Evolutionary conservation across 2,797 vertebrate genomes (phyloP).

Genomic region (Rhinophrynus dorsalis): DNA sequence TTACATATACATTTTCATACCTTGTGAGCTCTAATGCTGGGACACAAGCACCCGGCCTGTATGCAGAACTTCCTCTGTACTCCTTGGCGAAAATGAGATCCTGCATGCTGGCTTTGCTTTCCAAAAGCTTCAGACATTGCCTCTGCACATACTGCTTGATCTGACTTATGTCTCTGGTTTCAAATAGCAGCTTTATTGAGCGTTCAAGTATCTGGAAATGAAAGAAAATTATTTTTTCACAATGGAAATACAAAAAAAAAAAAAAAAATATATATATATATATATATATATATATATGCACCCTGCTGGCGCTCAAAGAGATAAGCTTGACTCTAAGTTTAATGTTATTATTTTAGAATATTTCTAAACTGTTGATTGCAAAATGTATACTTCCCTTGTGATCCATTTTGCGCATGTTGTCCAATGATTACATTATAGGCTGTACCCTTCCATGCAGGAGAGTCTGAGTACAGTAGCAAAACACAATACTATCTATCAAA

Average conservation of each 20-base stretch:
- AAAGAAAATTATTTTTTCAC: slow-evolving; percentile 9
- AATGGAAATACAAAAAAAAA: neutral
- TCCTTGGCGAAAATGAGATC: slow-evolving; percentile 97
- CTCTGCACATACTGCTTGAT: slow-evolving; percentile 93
- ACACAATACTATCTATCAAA: too few species aligned
- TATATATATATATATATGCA: too few species aligned
- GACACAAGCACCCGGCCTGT: slow-evolving; percentile 89
- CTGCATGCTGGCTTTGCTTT: slow-evolving; percentile 91
- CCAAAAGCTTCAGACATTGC: slow-evolving; percentile 90
- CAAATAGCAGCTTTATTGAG: slow-evolving; percentile 95
- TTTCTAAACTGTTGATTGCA: too few species aligned
- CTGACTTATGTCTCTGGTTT: slow-evolving; percentile 94
- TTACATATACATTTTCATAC: slow-evolving; percentile 68
- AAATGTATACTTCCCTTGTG: too few species aligned
- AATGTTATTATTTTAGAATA: too few species aligned
- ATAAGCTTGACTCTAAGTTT: too few species aligned
- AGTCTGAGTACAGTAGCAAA: too few species aligned
- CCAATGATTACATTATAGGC: too few species aligned
- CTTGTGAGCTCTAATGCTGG: slow-evolving; percentile 94
- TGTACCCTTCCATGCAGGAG: too few species aligned
- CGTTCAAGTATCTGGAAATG: slow-evolving; percentile 87
- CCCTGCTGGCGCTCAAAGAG: too few species aligned
- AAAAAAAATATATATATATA: too few species aligned
- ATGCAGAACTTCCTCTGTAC: slow-evolving; percentile 87
- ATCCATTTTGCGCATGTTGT: too few species aligned